phyloP scores from a whole-genome alignment of 1,140 invertebrate genomes.

The Cotesia vestalis region DNA sequence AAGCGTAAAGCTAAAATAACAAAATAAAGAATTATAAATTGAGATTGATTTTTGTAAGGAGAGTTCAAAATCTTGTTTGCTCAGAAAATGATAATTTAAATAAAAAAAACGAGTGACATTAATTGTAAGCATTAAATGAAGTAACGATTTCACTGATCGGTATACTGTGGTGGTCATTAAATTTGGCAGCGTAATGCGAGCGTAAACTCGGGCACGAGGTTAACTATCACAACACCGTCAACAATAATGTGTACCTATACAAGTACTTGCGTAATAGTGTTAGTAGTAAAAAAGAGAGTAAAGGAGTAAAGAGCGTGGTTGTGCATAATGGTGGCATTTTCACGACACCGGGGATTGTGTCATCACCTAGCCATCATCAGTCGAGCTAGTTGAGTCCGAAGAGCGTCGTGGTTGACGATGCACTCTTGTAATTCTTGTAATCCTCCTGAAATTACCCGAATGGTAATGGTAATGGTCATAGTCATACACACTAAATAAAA shows the following conservation, averaged over 20 bases:
- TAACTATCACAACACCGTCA: background rate
- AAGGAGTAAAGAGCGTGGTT: constrained; percentile 32
- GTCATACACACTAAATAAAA: too few species aligned
- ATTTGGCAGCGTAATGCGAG: constrained; percentile 35
- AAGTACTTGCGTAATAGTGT: constrained; percentile 28
- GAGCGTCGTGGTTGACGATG: constrained; percentile 48
- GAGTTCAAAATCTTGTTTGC: too few species aligned
- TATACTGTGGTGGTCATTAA: constrained; percentile 22
- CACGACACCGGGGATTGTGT: constrained; percentile 52
- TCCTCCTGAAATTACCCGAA: constrained; percentile 22
- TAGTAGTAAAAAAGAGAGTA: too few species aligned
- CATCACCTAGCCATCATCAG: constrained; percentile 42
- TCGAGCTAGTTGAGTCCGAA: constrained; percentile 20
- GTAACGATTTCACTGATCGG: constrained; percentile 27
- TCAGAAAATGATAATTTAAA: too few species aligned
- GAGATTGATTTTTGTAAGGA: too few species aligned
- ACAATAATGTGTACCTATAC: constrained; percentile 23
- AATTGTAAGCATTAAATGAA: constrained; percentile 1
- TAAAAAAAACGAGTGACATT: too few species aligned
- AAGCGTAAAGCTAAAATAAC: too few species aligned
- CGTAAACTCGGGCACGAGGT: constrained; percentile 36
- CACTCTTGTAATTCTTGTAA: constrained; percentile 44
- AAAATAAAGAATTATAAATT: too few species aligned
- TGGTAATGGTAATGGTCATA: too few species aligned
- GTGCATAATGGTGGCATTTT: constrained; percentile 58